Base-by-base conservation (phyloP, 2,113 vertebrate genomes). In the Oreochromis niloticus region DNA sequence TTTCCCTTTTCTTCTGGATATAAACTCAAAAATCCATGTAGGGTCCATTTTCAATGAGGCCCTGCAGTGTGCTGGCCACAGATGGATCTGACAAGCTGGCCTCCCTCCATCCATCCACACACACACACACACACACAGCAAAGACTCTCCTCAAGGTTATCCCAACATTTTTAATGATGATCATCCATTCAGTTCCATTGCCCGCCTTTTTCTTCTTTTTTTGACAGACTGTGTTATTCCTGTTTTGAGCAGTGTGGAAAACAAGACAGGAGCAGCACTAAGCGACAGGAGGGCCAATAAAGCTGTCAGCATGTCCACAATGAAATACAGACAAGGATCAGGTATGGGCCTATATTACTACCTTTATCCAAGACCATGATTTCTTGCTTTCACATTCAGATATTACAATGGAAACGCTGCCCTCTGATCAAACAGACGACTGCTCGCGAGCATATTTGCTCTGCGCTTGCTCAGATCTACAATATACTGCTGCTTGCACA, bases 91-190 rank as follows among this genome's bases (percentile, higher is more conserved):
- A 88, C 48, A 59, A 39, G 89, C 56, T 73, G 80, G 79, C 63
- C 17, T 8, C 10, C 6, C 19, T 82, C 27, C 7, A 36, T 10
- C 4, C 68, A 43, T 12, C 30, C 52, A 43, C 22, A 50, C 43
- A 34, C 41, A 55, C 59, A 83, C 48, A 30, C 46, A 57, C 50
- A n/a, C 57, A 48, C 43, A 12, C 14, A 5, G 14, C 14, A 82
- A 83, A 85, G 55, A 43, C 24, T 16, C 30, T 41, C 36, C 84
- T 86, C 75, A 86, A 88, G 85, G 86, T 94, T 86, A 91, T 92
- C 73, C 4, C 24, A 39, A 22, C 27, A 89, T 90, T 88, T 94
- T 91, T 84, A 92, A 90, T 89, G 82, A 92, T 48, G 36, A 71
- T 80, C 34, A 68, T 73, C 66, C 48, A 82, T 93, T 93, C 48